Evolutionary conservation across 1,140 invertebrate genomes (phyloP), one percentile per base, ranked within the genome.

Genomic region (Leucophenga varia): DNA sequence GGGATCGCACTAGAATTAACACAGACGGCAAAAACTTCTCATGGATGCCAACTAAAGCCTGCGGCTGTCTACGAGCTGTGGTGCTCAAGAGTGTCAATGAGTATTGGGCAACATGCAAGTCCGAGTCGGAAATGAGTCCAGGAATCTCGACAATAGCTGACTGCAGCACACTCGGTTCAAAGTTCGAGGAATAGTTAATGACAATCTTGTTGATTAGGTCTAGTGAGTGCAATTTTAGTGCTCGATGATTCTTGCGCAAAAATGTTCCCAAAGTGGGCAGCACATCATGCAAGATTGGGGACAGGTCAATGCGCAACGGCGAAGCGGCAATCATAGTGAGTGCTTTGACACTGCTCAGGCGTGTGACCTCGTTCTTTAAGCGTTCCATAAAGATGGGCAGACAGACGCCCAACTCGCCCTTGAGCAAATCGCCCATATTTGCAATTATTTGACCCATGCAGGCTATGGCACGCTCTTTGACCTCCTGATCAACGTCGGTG

Each of bases 401-500:
- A 76, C 93, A 97, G 9, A 84, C 82, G 2, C 82, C 82, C 31
- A 97, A 78, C 74, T 97, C 91, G 37, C 78, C 77, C 71, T 85
- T 73, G 2, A 84, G 76, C 44, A 74, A 83, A 75, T 97, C 93
- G 7, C 94, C 95, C 47, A 97, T 84, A 72, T 94, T 91, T 48
- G 89, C 88, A 20, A 98, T 85, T 32, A 97, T 90, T 76, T 96
- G 93, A 17, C 93, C 95, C 90, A 97, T 97, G 63, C 95, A 95
- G 2, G 94, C 90, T 47, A 98, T 98, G 4, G 96, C 95, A 47
- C 95, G 82, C 72, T 98, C 96, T 73, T 98, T 98, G 0, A 98
- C 95, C 80, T 98, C 95, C 74, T 98, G 96, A 79, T 98, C 95
- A 58, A 98, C 95, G 73, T 97, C 95, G 0, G 95, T 88, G n/a